Evolutionary conservation across 2,113 vertebrate genomes (phyloP).

Genomic region (Atractosteus spatula): DNA sequence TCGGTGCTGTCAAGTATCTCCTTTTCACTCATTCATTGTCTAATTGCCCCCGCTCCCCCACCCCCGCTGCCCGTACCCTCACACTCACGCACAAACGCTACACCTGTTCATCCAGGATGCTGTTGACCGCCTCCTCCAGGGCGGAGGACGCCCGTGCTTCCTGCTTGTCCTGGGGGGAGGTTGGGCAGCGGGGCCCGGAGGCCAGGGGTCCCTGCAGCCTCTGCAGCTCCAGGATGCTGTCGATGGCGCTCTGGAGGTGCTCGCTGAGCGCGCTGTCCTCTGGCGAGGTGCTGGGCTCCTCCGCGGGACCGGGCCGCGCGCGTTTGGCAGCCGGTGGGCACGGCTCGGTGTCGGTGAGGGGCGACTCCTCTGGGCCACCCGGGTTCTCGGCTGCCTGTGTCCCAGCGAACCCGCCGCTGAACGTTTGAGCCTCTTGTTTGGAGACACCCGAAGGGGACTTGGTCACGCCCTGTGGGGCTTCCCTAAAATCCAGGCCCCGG

Average conservation of each 20-base stretch:
- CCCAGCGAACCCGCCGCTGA: background rate
- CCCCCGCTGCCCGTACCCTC: slow-evolving; percentile 22
- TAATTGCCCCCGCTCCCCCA: background rate
- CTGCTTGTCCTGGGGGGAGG: background rate
- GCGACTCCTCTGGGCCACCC: background rate
- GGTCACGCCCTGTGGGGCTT: slow-evolving; percentile 18
- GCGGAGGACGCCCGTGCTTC: slow-evolving; percentile 29
- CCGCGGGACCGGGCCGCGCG: slow-evolving; percentile 21
- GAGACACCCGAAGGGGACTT: slow-evolving; percentile 20
- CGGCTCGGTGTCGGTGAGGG: slow-evolving; percentile 18
- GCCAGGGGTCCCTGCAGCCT: slow-evolving; percentile 61
- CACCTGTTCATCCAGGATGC: slow-evolving; percentile 61
- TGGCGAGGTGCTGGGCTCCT: slow-evolving; percentile 29
- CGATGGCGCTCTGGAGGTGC: slow-evolving; percentile 74
- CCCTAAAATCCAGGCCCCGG: slow-evolving; percentile 14
- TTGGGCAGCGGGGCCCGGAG: slow-evolving; percentile 37
- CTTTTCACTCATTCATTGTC: background rate
- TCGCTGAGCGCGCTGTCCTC: slow-evolving; percentile 69
- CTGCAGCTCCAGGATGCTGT: slow-evolving; percentile 77
- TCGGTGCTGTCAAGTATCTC: background rate
- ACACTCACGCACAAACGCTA: slow-evolving; percentile 27
- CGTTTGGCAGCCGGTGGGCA: slow-evolving; percentile 29
- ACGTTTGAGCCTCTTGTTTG: slow-evolving; percentile 29
- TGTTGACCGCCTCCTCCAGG: slow-evolving; percentile 65
- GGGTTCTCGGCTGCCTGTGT: background rate